Base-by-base conservation (phyloP, 2,888 invertebrate species). In the Cephus pygmeus region DNA sequence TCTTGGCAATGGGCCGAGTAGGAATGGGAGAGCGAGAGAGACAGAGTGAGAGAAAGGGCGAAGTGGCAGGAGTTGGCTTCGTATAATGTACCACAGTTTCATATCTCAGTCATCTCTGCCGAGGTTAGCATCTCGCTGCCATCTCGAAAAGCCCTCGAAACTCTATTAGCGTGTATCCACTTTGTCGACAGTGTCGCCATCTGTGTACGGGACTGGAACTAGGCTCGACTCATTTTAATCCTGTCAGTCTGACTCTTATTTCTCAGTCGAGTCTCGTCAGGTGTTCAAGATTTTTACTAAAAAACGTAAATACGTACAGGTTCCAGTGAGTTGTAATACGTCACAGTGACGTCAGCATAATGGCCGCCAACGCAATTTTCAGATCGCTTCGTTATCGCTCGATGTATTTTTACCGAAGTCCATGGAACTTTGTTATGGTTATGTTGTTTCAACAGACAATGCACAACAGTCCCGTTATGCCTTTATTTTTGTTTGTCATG, bases 41-140 rank as follows among this genome's bases (percentile, higher is more conserved):
- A 68, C 15, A 31, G 73, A 73, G 35, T 2, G 36, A n/a, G 40
- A 56, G 56, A 56, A 15, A 56, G 56, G 23, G 56, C 23, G 56
- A 56, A 56, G 56, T 56, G 56, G 56, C 56, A 56, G 78, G 80
- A 75, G 79, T 56, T 73, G 73, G 75, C 78, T 76, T 71, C 73
- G 84, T 77, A 36, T 6, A 34, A 34, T 34, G 69, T 23, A 36
- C 69, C 68, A 36, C 68, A 75, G 77, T 73, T 84, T 86, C 86
- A 84, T 90, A 90, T 90, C 91, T 86, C 85, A 85, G 86, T 85
- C 88, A 90, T 91, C 90, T 90, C 86, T 88, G 89, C 88, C 87
- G 89, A 90, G 88, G 85, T 87, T 89, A 88, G 87, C 88, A 89
- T 85, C 86, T 88, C 81, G 85, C 88, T 85, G 87, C 84, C 86